These are phyloP conservation scores for Tachuris rubrigastra DNA, from an alignment of 2,113 vertebrate species.

Conservation along the genomic window DNA sequence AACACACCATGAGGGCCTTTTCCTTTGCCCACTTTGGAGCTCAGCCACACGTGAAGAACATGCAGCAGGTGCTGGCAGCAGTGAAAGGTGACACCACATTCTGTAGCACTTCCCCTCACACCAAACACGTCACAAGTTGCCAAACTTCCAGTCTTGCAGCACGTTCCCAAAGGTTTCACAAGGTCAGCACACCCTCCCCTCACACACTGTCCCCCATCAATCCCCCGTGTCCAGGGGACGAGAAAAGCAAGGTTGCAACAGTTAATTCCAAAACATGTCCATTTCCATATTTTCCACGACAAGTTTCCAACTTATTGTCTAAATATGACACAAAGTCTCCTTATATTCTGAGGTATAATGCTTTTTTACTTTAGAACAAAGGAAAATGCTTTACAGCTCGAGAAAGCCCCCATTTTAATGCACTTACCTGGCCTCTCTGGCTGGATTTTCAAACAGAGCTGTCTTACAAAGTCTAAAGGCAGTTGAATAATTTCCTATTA, in stretches of 20 bases:
- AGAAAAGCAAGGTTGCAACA: background rate
- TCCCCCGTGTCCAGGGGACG: background rate
- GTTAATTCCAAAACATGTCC: background rate
- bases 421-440: constrained; percentile 90
- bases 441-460: constrained; percentile 92
- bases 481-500: constrained; percentile 92
- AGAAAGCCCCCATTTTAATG: background rate
- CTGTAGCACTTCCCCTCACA: background rate
- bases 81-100: background rate
- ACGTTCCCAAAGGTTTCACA: background rate
- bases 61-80: background rate
- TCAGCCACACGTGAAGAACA: background rate
- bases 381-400: background rate
- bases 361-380: background rate
- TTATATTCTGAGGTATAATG: background rate
- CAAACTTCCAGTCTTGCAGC: background rate
- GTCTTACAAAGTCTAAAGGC: constrained; percentile 92
- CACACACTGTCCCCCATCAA: background rate
- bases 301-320: background rate
- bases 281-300: background rate
- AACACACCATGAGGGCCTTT: background rate
- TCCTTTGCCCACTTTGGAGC: background rate
- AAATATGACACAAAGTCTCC: background rate
- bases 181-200: background rate
- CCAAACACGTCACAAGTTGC: background rate